A percentile compares a stretch with the other conserved stretches of the same genome.
Conservation (phyloP, 2,888 invertebrate genomes). For the Parnassius apollo region DNA sequence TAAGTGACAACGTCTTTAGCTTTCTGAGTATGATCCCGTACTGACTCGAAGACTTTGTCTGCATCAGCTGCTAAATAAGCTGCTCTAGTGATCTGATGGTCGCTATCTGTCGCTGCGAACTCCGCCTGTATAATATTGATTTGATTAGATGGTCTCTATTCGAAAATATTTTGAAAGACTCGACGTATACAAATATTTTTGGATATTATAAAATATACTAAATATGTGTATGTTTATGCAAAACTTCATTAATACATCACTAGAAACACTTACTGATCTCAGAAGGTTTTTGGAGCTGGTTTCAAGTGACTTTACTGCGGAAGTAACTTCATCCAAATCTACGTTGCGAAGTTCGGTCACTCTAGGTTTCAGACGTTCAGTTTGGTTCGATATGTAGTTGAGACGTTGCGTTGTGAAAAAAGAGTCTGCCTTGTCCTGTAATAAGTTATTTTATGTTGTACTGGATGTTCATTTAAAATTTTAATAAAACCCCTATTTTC, state of each 20-base stretch:
- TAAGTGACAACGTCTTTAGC: slow-evolving; percentile 85
- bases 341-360: slow-evolving; percentile 84
- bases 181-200: not conserved
- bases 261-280: slow-evolving; percentile 56
- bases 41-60: slow-evolving; percentile 71
- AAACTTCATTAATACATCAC: not conserved
- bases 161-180: not conserved
- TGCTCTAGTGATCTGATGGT: slow-evolving; percentile 79
- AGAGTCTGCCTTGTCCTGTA: slow-evolving; percentile 89
- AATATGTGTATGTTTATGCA: not conserved
- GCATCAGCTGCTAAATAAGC: slow-evolving; percentile 78
- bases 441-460: not conserved
- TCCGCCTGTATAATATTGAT: slow-evolving; percentile 59
- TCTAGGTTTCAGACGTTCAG: slow-evolving; percentile 84
- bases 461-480: no score
- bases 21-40: slow-evolving; percentile 76
- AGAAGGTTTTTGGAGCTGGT: slow-evolving; percentile 82
- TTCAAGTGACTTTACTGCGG: slow-evolving; percentile 83
- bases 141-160: not conserved
- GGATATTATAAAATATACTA: not conserved
- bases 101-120: slow-evolving; percentile 83
- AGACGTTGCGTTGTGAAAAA: slow-evolving; percentile 93
- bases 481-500: no score
- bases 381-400: slow-evolving; percentile 88
- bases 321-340: slow-evolving; percentile 83